Percentiles rank a stretch among this genome's conserved stretches.
These are phyloP conservation scores for Drosophila diplacantha DNA, from an alignment of 2,888 invertebrate genomes.

Conservation along the genomic window DNA sequence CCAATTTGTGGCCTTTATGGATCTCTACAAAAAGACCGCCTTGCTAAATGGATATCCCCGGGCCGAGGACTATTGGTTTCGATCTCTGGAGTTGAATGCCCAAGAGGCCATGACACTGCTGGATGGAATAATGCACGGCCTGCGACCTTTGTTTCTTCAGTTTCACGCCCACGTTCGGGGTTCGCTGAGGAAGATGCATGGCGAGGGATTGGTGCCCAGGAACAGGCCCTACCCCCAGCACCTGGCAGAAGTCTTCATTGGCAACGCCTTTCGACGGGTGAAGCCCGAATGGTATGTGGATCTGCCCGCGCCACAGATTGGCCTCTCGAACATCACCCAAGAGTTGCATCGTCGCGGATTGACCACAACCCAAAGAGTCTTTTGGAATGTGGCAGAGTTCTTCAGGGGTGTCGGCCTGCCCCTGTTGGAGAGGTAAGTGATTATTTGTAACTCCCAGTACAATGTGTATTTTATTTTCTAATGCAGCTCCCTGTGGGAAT, in stretches of 20 bases:
- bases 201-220: conserved; percentile 55
- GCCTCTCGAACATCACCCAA: conserved; percentile 84
- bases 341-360: conserved; percentile 85
- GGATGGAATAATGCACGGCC: conserved; percentile 57
- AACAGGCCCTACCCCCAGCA: conserved; percentile 74
- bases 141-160: conserved; percentile 71
- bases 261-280: conserved; percentile 78
- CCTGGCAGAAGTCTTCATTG: conserved; percentile 73
- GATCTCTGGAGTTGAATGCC: conserved; percentile 80
- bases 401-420: conserved; percentile 88
- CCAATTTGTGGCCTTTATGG: conserved; percentile 68
- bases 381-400: conserved; percentile 88
- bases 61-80: conserved; percentile 84
- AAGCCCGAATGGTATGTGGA: conserved; percentile 79
- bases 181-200: conserved; percentile 65
- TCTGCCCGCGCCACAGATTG: conserved; percentile 82
- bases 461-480: background rate
- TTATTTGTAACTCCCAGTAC: background rate
- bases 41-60: conserved; percentile 64
- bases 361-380: conserved; percentile 86
- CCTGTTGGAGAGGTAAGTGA: conserved; percentile 79
- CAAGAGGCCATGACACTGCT: conserved; percentile 63
- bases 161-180: conserved; percentile 75
- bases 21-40: conserved; percentile 73
- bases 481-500: conserved; percentile 86